phyloP scores from a whole-genome alignment of 2,797 vertebrate species.

The Parauchenoglanis ngamensis region DNA sequence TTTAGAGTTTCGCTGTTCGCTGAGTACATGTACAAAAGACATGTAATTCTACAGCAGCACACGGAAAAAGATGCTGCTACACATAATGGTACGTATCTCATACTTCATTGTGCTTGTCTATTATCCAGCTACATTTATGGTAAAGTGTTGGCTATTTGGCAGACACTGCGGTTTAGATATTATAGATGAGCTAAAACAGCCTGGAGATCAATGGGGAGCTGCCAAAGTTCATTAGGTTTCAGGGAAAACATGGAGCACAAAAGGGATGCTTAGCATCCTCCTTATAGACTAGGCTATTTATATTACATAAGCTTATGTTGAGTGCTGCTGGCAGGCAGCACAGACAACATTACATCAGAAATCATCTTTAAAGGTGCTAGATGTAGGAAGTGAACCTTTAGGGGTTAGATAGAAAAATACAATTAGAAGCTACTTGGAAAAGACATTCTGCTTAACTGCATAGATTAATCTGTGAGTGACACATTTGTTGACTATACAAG shows the following conservation, averaged over 20 bases:
- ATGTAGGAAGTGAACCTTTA: background rate
- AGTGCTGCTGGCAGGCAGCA: background rate
- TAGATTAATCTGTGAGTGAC: background rate
- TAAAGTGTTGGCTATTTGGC: background rate
- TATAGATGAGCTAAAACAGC: conserved; percentile 19
- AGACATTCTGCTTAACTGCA: background rate
- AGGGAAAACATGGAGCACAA: conserved; percentile 4
- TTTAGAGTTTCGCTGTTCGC: background rate
- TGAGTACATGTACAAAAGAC: background rate
- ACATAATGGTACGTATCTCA: background rate
- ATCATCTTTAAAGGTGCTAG: background rate
- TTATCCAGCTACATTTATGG: background rate
- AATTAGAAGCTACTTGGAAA: background rate
- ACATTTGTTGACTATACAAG: background rate
- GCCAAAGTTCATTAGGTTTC: conserved; percentile 1
- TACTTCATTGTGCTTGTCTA: background rate
- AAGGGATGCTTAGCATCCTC: background rate
- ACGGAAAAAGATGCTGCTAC: background rate
- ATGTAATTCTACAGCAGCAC: background rate
- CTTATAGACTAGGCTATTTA: background rate
- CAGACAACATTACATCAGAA: conserved; percentile 1
- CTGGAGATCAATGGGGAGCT: conserved; percentile 23
- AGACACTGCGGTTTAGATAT: background rate
- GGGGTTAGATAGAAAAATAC: background rate
- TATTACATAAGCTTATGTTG: background rate